A percentile compares a stretch with the other conserved stretches of the same genome.
These are phyloP conservation scores for Sylvicola cinctus DNA, from an alignment of 2,888 invertebrate genomes.

Conservation along the genomic window DNA sequence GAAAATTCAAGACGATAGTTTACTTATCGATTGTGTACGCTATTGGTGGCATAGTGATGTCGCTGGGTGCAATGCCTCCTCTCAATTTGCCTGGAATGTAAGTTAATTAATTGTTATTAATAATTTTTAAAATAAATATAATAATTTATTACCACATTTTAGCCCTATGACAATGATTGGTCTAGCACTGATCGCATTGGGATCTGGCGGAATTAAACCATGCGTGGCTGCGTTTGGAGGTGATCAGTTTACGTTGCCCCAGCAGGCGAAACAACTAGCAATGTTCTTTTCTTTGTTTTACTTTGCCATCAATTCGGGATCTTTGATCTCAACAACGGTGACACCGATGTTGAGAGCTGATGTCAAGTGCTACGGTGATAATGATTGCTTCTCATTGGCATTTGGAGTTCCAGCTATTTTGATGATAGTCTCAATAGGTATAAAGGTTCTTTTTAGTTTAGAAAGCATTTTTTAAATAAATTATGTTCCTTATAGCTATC, in stretches of 20 bases:
- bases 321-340: constrained; percentile 47
- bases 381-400: constrained; percentile 47
- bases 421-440: constrained; percentile 48
- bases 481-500: constrained; percentile 33
- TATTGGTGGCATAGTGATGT: constrained; percentile 42
- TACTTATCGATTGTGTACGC: constrained; percentile 54
- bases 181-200: constrained; percentile 45
- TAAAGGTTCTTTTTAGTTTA: no score
- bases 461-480: no score
- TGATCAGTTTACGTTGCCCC: constrained; percentile 48
- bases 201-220: constrained; percentile 68
- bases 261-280: constrained; percentile 40
- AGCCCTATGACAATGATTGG: constrained; percentile 38
- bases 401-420: constrained; percentile 59
- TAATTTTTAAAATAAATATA: no score
- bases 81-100: constrained; percentile 28
- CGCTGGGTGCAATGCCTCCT: constrained; percentile 31
- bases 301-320: constrained; percentile 42
- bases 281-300: constrained; percentile 61
- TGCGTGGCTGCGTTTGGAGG: constrained; percentile 68
- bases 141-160: no score
- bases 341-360: constrained; percentile 53
- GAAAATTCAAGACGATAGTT: constrained; percentile 62
- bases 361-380: constrained; percentile 40
- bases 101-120: no score